A percentile compares a stretch with the other conserved stretches of the same genome.
Evolutionary conservation across 2,797 vertebrate species (phyloP).

Genomic region (Malacoctenus gilli): DNA sequence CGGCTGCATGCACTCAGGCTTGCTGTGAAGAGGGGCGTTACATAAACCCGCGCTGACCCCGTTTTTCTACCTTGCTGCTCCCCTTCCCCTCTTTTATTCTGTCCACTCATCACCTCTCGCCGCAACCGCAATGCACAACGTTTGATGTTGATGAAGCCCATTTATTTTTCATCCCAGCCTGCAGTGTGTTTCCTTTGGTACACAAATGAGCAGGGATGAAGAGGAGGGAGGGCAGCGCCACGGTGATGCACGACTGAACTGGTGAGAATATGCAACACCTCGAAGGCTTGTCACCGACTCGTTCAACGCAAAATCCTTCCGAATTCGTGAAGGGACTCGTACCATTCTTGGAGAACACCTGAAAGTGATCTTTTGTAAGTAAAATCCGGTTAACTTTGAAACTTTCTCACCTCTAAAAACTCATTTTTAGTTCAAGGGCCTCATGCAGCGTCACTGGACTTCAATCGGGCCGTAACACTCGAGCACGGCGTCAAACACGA

Average conservation of each 20-base stretch:
- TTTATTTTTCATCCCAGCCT: slow-evolving; percentile 32
- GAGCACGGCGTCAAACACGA: too few species aligned
- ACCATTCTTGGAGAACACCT: too few species aligned
- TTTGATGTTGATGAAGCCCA: slow-evolving; percentile 43
- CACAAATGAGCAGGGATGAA: too few species aligned
- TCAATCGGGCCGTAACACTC: too few species aligned
- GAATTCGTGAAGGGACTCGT: too few species aligned
- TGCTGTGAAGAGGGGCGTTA: slow-evolving; percentile 54
- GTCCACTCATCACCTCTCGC: slow-evolving; percentile 54
- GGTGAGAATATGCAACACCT: slow-evolving; percentile 28
- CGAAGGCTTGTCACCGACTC: slow-evolving; percentile 6
- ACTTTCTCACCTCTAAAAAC: too few species aligned
- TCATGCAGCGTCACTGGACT: too few species aligned
- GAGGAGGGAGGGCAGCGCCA: too few species aligned
- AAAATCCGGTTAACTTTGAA: too few species aligned
- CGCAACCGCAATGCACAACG: slow-evolving; percentile 33
- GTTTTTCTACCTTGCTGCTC: slow-evolving; percentile 55
- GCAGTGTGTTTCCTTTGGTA: slow-evolving; percentile 7
- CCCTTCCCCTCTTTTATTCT: slow-evolving; percentile 41
- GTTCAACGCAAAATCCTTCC: too few species aligned
- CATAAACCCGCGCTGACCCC: slow-evolving; percentile 70
- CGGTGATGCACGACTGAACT: neutral
- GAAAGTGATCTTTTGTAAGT: too few species aligned
- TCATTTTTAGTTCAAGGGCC: too few species aligned
- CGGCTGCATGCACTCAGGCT: slow-evolving; percentile 61